Evolutionary conservation across 2,797 vertebrate species (phyloP).

Genomic region (Novumbra hubbsi): DNA sequence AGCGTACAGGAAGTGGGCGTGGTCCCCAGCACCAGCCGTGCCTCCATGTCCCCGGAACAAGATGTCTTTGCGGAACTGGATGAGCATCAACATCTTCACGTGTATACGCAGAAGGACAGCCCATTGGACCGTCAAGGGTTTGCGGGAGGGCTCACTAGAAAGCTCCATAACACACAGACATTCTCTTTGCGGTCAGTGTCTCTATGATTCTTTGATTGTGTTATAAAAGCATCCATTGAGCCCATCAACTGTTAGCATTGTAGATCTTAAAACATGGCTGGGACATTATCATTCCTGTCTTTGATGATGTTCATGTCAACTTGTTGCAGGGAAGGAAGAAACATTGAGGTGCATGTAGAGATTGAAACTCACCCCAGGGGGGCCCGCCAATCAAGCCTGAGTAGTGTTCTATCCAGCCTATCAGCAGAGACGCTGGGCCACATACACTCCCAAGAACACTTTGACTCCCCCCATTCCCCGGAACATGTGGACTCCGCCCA

Average conservation of each 20-base stretch:
- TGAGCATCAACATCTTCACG: slow-evolving; percentile 54
- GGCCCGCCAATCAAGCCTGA: slow-evolving; percentile 75
- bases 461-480: slow-evolving; percentile 43
- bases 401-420: slow-evolving; percentile 78
- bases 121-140: slow-evolving; percentile 62
- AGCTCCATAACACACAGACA: slow-evolving; percentile 58
- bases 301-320: neutral
- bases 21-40: slow-evolving; percentile 68
- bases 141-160: slow-evolving; percentile 63
- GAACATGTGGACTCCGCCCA: slow-evolving; percentile 43
- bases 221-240: neutral
- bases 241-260: neutral
- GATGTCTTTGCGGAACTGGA: slow-evolving; percentile 49
- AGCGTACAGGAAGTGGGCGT: slow-evolving; percentile 71
- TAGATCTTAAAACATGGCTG: neutral
- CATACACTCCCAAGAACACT: slow-evolving; percentile 41
- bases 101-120: slow-evolving; percentile 59
- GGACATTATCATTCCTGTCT: neutral
- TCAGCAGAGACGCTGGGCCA: slow-evolving; percentile 78
- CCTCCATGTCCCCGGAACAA: slow-evolving; percentile 28
- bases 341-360: slow-evolving; percentile 82
- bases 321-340: slow-evolving; percentile 74
- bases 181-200: slow-evolving; percentile 66
- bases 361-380: slow-evolving; percentile 76
- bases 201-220: neutral